Evolutionary conservation across 2,888 invertebrate genomes (phyloP), one percentile per base, ranked within the genome.

Genomic region (Amphimallon solstitiale): DNA sequence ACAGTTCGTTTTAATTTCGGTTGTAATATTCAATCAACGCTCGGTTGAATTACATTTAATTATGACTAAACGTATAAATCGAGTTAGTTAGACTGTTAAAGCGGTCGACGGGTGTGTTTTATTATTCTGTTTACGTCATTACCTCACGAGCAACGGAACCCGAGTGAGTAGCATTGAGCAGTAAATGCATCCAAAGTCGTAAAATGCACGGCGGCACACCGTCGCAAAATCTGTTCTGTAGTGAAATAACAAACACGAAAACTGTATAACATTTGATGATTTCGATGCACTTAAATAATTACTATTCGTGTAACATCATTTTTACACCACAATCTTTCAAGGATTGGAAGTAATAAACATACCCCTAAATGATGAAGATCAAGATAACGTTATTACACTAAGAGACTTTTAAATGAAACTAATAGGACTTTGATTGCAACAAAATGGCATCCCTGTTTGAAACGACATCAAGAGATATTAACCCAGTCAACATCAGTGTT

Each of bases 11-110:
- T 54, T 56, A 64, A 64, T 66, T 62, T 54, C 63, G 62, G 48
- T 43, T 63, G 66, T 66, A 46, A 63, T 66, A 66, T 66, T 63
- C 56, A 66, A 56, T 66, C 66, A 63, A 48, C 52, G 56, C 38
- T 56, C 43, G 43, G 56, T 43, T 23, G 63, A 54, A 66, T 66
- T 56, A 56, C 63, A 56, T 66, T 66, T 66, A 63, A 66, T 66
- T 66, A 54, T 63, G 46, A 40, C 38, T 66, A 63, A 66, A 63
- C 38, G 63, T 56, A 46, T 64, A 64, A 64, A 54, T 46, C 54
- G 45, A 43, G 56, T 54, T 48, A 61, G 61, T 45, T 45, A 52
- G 63, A 52, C 34, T 46, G 46, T 56, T 64, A 54, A 56, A 56
- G 54, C 29, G 52, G 63, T 64, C 45, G 63, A 37, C 54, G 45